Evolutionary conservation across 2,888 invertebrate genomes (phyloP).

Genomic region (Venusia cambrica): DNA sequence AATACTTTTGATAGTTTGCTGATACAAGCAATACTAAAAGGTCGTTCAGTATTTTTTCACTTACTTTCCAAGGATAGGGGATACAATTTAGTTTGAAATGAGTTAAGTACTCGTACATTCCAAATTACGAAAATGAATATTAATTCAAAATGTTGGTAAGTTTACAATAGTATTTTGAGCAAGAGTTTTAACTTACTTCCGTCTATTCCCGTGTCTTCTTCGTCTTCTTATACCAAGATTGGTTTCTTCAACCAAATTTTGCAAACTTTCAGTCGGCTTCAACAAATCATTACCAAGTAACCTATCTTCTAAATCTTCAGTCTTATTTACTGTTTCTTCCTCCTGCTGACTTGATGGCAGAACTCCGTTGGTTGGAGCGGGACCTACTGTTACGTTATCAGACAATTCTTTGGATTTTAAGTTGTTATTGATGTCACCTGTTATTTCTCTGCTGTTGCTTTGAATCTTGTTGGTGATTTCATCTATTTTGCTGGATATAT

Average conservation of each 20-base stretch:
- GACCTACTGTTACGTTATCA: slow-evolving; percentile 69
- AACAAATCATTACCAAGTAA: slow-evolving; percentile 52
- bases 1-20: too few relatives aligned
- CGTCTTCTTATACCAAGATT: slow-evolving; percentile 49
- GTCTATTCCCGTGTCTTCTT: slow-evolving; percentile 67
- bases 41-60: too few relatives aligned
- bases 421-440: slow-evolving; percentile 71
- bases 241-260: slow-evolving; percentile 54
- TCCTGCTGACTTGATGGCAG: slow-evolving; percentile 61
- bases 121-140: too few relatives aligned
- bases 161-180: too few relatives aligned
- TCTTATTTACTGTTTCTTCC: slow-evolving; percentile 56
- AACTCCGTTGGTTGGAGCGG: slow-evolving; percentile 72
- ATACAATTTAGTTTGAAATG: too few relatives aligned
- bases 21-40: too few relatives aligned
- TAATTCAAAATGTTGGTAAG: slow-evolving; percentile 5
- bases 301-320: slow-evolving; percentile 46
- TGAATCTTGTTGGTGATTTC: slow-evolving; percentile 78
- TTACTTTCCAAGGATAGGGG: too few relatives aligned
- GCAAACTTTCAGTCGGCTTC: slow-evolving; percentile 67
- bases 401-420: slow-evolving; percentile 66
- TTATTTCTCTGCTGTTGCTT: slow-evolving; percentile 78
- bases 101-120: too few relatives aligned
- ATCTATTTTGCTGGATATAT: slow-evolving; percentile 65
- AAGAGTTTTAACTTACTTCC: slow-evolving; percentile 51